These are phyloP conservation scores for Hippolais icterina DNA, from an alignment of 2,113 vertebrate species.

Conservation along the genomic window DNA sequence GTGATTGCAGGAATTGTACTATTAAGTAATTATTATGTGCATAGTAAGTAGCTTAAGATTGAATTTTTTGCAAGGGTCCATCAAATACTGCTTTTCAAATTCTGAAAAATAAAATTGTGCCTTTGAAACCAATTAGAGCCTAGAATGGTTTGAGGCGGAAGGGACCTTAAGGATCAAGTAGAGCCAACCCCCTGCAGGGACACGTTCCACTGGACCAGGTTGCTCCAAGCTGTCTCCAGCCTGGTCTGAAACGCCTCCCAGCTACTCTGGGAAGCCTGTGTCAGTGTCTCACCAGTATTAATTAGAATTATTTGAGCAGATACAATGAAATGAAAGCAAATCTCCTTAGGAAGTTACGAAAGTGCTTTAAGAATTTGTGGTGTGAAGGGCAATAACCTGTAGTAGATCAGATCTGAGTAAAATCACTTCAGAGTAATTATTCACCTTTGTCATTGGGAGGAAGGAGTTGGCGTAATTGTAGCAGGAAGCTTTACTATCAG, in stretches of 20 bases:
- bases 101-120: background rate
- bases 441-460: background rate
- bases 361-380: background rate
- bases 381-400: background rate
- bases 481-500: background rate
- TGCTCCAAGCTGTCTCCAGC: background rate
- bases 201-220: background rate
- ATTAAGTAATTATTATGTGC: background rate
- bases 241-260: background rate
- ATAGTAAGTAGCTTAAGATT: background rate
- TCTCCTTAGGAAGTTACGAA: background rate
- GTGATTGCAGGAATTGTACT: background rate
- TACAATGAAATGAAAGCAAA: background rate
- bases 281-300: background rate
- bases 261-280: background rate
- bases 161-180: background rate
- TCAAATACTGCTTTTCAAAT: background rate
- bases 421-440: background rate
- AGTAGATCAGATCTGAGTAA: background rate
- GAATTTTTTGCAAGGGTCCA: background rate
- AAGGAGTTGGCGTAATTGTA: background rate
- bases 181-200: background rate
- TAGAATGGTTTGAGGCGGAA: background rate
- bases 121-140: background rate
- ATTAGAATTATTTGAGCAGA: background rate